phyloP scores from a whole-genome alignment of 2,797 vertebrate genomes.

The Poecile montanus region DNA sequence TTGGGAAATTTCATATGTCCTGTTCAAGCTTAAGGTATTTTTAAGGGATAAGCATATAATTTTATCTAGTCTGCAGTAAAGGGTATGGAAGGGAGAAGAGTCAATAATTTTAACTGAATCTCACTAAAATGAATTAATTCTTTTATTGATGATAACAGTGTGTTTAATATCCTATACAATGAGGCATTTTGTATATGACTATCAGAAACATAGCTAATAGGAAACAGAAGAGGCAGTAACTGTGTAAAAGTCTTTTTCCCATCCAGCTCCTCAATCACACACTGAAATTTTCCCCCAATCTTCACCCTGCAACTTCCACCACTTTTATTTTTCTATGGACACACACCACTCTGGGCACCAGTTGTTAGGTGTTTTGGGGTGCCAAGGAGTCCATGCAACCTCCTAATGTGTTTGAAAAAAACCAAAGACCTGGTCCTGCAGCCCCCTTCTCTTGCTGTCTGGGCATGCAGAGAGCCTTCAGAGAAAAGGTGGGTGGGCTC shows the following conservation, averaged over 20 bases:
- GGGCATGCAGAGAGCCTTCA: neutral
- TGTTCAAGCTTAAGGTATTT: neutral
- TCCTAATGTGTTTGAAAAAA: neutral
- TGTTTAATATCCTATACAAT: constrained; percentile 8
- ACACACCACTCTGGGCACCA: neutral
- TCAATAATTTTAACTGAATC: neutral
- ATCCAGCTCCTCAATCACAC: neutral
- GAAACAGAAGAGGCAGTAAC: neutral
- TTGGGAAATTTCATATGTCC: neutral
- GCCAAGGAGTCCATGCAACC: neutral
- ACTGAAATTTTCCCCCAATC: neutral
- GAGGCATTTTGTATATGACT: neutral
- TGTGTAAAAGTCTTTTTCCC: neutral
- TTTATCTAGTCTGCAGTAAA: neutral
- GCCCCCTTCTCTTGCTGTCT: neutral
- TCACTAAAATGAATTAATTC: neutral
- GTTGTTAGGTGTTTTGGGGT: neutral
- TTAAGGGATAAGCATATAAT: constrained; percentile 1
- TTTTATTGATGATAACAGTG: neutral
- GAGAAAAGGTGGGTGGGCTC: neutral
- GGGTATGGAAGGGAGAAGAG: neutral
- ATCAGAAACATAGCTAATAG: neutral
- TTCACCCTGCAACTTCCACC: neutral
- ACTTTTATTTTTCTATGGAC: neutral
- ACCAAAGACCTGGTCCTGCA: neutral